Evolutionary conservation across 2,797 vertebrate species (phyloP).

Genomic region (Pterois miles): DNA sequence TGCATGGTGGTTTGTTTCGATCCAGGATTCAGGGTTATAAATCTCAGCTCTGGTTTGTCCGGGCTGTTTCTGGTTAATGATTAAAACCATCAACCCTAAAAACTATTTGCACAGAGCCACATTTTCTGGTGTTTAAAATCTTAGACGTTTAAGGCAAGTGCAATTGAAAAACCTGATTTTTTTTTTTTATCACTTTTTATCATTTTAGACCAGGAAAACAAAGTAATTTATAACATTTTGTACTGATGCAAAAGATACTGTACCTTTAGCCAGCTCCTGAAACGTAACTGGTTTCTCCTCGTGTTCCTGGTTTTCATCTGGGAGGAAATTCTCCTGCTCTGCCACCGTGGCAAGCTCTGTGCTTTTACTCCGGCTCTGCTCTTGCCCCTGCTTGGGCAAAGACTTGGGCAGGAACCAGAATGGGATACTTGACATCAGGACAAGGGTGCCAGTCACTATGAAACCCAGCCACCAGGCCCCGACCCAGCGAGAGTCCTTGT

Average conservation of each 20-base stretch:
- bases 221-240: not conserved
- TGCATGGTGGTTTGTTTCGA: not conserved
- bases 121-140: not conserved
- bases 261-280: conserved; percentile 81
- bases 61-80: conserved; percentile 34
- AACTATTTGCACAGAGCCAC: not conserved
- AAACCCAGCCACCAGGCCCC: conserved; percentile 93
- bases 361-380: conserved; percentile 37
- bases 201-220: too few relatives aligned
- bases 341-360: conserved; percentile 46
- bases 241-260: not conserved
- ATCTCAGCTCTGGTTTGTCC: not conserved
- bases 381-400: conserved; percentile 78
- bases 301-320: conserved; percentile 45
- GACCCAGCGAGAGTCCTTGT: conserved; percentile 90
- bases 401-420: conserved; percentile 90
- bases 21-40: conserved; percentile 11
- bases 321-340: conserved; percentile 80
- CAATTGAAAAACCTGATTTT: too few relatives aligned
- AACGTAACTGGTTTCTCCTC: conserved; percentile 59
- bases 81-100: conserved; percentile 9
- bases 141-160: not conserved
- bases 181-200: not conserved
- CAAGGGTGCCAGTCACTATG: conserved; percentile 81
- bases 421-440: conserved; percentile 85